Conservation (phyloP, 2,888 invertebrate species). For the Ectropis crepuscularia region DNA sequence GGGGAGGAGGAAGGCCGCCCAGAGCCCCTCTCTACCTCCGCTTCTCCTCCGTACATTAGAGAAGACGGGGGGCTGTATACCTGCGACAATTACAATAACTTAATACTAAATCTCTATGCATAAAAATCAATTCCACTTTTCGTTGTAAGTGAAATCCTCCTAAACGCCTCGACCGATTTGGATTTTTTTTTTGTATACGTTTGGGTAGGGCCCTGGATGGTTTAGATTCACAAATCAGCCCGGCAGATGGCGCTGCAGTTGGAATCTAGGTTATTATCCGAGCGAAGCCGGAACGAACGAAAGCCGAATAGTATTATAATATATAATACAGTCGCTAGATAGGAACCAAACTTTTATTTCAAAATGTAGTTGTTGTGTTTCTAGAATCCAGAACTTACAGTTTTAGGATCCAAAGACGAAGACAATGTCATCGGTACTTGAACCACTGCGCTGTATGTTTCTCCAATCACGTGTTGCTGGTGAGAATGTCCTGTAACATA, state of each 20-base stretch:
- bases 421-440: conserved; percentile 89
- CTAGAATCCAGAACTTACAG: conserved; percentile 59
- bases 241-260: too few species aligned
- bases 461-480: conserved; percentile 76
- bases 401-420: conserved; percentile 89
- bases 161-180: too few species aligned
- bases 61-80: conserved; percentile 97
- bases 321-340: too few species aligned
- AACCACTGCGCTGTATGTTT: conserved; percentile 80
- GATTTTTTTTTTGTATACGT: too few species aligned
- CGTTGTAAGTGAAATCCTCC: too few species aligned
- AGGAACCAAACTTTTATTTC: neutral
- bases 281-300: too few species aligned
- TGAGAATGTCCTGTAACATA: conserved; percentile 56
- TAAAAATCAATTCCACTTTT: too few species aligned
- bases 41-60: conserved; percentile 94
- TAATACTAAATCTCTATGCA: too few species aligned
- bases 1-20: conserved; percentile 87
- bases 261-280: too few species aligned
- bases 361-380: neutral
- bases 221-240: too few species aligned
- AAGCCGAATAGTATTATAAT: too few species aligned
- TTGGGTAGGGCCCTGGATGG: too few species aligned
- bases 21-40: conserved; percentile 73
- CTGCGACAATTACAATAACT: conserved; percentile 51